These are phyloP conservation scores for Scaptomyza reducta DNA, from an alignment of 2,888 invertebrate genomes.

Conservation along the genomic window DNA sequence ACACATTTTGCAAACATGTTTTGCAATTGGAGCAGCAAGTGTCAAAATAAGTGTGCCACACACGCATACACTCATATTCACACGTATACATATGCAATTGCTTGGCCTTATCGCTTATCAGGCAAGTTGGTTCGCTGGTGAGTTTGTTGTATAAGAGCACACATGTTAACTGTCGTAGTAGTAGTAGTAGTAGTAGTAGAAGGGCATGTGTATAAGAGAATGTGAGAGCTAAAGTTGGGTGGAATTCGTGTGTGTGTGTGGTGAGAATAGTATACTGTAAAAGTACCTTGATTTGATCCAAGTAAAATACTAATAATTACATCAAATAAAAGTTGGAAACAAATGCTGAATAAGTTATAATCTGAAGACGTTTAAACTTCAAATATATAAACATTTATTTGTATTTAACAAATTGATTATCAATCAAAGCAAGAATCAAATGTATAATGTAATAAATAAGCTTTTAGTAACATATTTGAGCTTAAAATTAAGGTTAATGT, in stretches of 20 bases:
- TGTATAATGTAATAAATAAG: too few relatives aligned
- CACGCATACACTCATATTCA: conserved; percentile 12
- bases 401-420: too few relatives aligned
- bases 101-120: conserved; percentile 28
- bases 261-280: conserved; percentile 11
- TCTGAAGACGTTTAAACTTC: too few relatives aligned
- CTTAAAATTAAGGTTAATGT: too few relatives aligned
- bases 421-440: too few relatives aligned
- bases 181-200: background rate
- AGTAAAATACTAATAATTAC: background rate
- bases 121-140: conserved; percentile 16
- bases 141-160: conserved; percentile 19
- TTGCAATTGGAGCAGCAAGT: conserved; percentile 61
- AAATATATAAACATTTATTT: too few relatives aligned
- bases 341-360: too few relatives aligned
- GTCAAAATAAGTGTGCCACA: conserved; percentile 56
- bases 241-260: background rate
- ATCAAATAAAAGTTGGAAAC: too few relatives aligned
- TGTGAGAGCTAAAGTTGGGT: background rate
- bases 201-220: conserved; percentile 5
- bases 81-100: background rate
- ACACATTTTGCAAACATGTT: conserved; percentile 10
- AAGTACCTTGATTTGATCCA: conserved; percentile 1
- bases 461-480: too few relatives aligned
- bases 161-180: background rate